Conservation (phyloP, 2,888 invertebrate genomes). For the Agriotes lineatus region DNA sequence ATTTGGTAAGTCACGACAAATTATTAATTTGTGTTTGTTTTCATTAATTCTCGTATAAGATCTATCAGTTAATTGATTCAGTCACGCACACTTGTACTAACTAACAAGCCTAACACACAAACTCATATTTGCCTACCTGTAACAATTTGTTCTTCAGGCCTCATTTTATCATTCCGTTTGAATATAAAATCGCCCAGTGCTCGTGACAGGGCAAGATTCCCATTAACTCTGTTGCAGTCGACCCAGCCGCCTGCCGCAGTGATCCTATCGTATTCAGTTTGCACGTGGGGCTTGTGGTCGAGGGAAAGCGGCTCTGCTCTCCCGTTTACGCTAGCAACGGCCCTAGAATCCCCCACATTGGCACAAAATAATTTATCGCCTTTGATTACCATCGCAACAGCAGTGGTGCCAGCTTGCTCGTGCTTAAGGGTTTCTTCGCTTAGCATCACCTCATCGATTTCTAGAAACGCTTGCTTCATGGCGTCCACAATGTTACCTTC, state of each 20-base stretch:
- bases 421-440: conserved; percentile 89
- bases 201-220: conserved; percentile 94
- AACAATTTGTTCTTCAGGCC: conserved; percentile 95
- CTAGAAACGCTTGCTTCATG: conserved; percentile 83
- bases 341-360: conserved; percentile 97
- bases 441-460: conserved; percentile 93
- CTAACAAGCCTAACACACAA: no score
- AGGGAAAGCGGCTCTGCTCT: conserved; percentile 81
- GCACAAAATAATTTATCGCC: conserved; percentile 91
- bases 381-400: conserved; percentile 87
- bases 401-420: conserved; percentile 96
- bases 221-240: conserved; percentile 97
- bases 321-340: conserved; percentile 90
- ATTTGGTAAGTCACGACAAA: no score
- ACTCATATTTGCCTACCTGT: no score
- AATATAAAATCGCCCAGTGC: conserved; percentile 98
- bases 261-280: conserved; percentile 88
- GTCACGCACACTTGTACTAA: no score
- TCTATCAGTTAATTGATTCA: no score
- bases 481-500: conserved; percentile 88
- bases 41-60: no score
- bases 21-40: no score
- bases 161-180: conserved; percentile 88
- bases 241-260: conserved; percentile 97
- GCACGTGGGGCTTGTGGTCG: conserved; percentile 97